These are phyloP conservation scores for Tholera decimalis DNA, from an alignment of 2,888 invertebrate species.

Conservation along the genomic window DNA sequence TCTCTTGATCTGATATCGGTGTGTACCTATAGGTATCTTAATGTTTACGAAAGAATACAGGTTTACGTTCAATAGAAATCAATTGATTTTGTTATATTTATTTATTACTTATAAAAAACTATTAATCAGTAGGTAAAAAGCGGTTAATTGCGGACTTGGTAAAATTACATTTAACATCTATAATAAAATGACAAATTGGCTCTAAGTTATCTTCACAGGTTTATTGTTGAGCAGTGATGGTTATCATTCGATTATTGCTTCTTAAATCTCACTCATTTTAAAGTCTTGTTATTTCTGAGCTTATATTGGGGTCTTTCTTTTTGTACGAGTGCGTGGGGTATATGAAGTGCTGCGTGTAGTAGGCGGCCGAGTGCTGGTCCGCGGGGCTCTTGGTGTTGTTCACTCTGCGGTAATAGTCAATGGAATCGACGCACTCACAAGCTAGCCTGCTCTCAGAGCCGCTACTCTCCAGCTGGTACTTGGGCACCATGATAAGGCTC, in stretches of 20 bases:
- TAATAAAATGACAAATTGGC: conserved; percentile 47
- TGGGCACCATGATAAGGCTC: conserved; percentile 93
- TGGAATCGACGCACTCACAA: conserved; percentile 93
- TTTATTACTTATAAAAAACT: conserved; percentile 73
- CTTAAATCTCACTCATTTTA: conserved; percentile 71
- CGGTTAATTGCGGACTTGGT: conserved; percentile 53
- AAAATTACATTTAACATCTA: conserved; percentile 59
- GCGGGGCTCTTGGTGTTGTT: conserved; percentile 79
- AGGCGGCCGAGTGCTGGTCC: conserved; percentile 79
- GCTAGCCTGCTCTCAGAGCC: conserved; percentile 93
- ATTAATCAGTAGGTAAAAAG: conserved; percentile 69
- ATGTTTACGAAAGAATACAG: too few species aligned
- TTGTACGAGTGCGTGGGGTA: conserved; percentile 89
- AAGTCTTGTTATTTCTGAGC: conserved; percentile 94
- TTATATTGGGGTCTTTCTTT: conserved; percentile 91
- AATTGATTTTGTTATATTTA: conserved; percentile 13
- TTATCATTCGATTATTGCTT: conserved; percentile 55
- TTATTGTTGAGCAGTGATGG: conserved; percentile 72
- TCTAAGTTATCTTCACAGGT: conserved; percentile 57
- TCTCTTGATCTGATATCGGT: too few species aligned
- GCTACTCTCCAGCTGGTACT: conserved; percentile 91
- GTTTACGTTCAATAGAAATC: not conserved
- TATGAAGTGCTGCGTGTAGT: conserved; percentile 87
- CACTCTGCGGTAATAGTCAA: conserved; percentile 84
- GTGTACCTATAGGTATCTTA: too few species aligned